Evolutionary conservation across 1,140 invertebrate genomes (phyloP), one percentile per base, ranked within the genome.

Genomic region (Drosophila seguyi): DNA sequence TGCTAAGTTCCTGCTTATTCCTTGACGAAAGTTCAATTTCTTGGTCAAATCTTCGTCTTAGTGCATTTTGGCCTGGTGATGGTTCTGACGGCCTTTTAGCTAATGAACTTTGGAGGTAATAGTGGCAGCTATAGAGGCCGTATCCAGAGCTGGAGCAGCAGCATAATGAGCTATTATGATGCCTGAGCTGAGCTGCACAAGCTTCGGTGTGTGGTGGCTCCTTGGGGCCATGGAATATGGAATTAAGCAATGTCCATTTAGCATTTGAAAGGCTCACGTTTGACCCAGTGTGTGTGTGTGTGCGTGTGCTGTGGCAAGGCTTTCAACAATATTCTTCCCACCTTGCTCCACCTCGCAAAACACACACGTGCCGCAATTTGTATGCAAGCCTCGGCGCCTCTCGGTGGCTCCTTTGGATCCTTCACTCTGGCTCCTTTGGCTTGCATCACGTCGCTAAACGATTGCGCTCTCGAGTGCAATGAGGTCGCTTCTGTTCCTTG

Each of bases 181-280:
- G 84, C 67, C 80, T 62, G 73, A 74, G 74, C 58, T 71, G 73
- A 84, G 77, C 62, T 80, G 72, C 83, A 87, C 61, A 86, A 85
- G 69, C 80, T 68, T 53, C 38, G 34, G 31, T 36, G 60, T 38
- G 31, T 34, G 66, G 22, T 31, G 65, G 18, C 22, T 59, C 48
- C 62, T 55, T 41, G 65, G 31, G 61, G 53, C 63, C 53, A 71
- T 68, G 61, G 71, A 83, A 88, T 88, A 87, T 88, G 52, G 76
- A 83, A 88, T 90, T 84, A 90, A 90, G 84, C 84, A 80, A 84
- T 90, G 84, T 84, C 84, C 85, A 90, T 88, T 84, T 84, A 87
- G 77, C 84, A 88, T 88, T 79, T 84, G 63, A 74, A 77, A 88
- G 79, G 76, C 76, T 77, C 84, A 87, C 84, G 84, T 88, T 78